Evolutionary conservation across 2,113 vertebrate species (phyloP).

Genomic region (Electrona antarctica): DNA sequence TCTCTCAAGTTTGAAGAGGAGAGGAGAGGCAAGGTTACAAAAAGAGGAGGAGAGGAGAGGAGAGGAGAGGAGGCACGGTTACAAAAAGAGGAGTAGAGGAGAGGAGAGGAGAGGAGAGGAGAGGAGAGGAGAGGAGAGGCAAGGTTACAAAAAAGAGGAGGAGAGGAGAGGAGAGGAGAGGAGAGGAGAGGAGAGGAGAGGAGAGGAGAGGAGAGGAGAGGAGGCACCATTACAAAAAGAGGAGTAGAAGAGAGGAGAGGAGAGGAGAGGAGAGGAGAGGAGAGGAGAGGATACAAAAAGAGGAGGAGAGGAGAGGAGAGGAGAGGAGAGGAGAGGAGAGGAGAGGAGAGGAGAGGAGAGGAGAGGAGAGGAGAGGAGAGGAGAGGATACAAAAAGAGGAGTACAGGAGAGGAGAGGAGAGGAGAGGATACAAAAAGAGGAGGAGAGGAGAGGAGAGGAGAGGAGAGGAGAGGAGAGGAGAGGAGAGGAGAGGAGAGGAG

Average conservation of each 20-base stretch:
- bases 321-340: slow-evolving; percentile 25
- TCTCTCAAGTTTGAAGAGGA: background rate
- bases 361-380: background rate
- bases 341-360: background rate
- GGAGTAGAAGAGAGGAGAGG: background rate
- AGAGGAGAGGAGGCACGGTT: background rate
- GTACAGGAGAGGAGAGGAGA: background rate
- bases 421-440: slow-evolving; percentile 14
- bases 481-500: background rate
- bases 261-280: background rate
- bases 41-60: slow-evolving; percentile 23
- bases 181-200: slow-evolving; percentile 22
- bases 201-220: background rate
- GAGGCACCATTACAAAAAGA: no score
- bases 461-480: background rate
- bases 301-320: no score
- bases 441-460: background rate
- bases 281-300: background rate
- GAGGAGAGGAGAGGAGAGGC: background rate
- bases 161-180: background rate
- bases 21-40: no score
- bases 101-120: background rate
- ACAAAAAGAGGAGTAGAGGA: slow-evolving; percentile 25
- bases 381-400: no score
- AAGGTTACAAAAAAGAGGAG: no score